Evolutionary conservation across 2,797 vertebrate species (phyloP).

Genomic region (Lithobates sylvaticus): DNA sequence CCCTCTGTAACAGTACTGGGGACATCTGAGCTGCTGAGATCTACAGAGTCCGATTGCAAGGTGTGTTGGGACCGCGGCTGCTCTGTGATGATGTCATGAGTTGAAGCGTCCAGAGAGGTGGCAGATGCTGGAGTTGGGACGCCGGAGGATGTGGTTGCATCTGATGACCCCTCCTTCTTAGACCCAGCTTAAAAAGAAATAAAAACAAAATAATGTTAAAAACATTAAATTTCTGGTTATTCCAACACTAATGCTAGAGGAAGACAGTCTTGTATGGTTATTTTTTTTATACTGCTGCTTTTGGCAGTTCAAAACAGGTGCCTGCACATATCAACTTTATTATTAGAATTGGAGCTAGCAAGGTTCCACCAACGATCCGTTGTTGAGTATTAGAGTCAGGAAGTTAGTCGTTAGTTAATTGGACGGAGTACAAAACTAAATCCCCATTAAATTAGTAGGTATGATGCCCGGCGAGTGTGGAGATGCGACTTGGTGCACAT

Average conservation of each 20-base stretch:
- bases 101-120: constrained; percentile 70
- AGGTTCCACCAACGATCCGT: too few relatives aligned
- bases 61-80: constrained; percentile 94
- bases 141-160: constrained; percentile 76
- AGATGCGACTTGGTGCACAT: too few relatives aligned
- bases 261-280: too few relatives aligned
- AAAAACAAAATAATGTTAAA: background rate
- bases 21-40: constrained; percentile 84
- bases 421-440: too few relatives aligned
- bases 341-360: background rate
- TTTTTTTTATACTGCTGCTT: too few relatives aligned
- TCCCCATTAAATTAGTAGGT: too few relatives aligned
- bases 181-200: constrained; percentile 78
- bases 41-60: constrained; percentile 90
- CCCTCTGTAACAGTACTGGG: constrained; percentile 77
- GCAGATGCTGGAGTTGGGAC: constrained; percentile 72
- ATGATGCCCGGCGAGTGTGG: too few relatives aligned
- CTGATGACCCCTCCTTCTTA: constrained; percentile 77
- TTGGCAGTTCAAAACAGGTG: too few relatives aligned
- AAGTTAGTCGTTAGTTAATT: too few relatives aligned
- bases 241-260: background rate
- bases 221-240: background rate
- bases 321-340: background rate
- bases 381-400: too few relatives aligned
- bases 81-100: constrained; percentile 94